Percentiles rank a stretch among this genome's conserved stretches.
Conservation (phyloP, 2,797 vertebrate species). For the Pseudopleuronectes americanus region DNA sequence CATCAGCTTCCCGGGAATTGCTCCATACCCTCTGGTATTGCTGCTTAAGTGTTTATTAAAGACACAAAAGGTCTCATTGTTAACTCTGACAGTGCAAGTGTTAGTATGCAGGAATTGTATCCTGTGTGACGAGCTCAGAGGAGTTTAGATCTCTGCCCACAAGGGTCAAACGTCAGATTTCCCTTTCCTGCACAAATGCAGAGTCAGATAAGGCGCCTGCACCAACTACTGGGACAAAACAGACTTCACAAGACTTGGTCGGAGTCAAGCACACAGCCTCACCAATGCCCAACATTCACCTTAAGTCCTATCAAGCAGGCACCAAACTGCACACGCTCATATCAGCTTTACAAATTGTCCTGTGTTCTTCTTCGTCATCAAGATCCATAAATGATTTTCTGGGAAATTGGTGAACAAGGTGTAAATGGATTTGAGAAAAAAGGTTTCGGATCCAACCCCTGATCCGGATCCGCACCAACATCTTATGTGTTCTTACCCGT, state of each 20-base stretch:
- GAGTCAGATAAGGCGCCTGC: slow-evolving; percentile 20
- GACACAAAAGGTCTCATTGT: slow-evolving; percentile 15
- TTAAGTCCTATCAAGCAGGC: too few relatives aligned
- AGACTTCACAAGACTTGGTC: background rate
- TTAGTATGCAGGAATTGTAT: slow-evolving; percentile 22
- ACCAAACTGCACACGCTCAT: too few relatives aligned
- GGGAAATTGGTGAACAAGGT: too few relatives aligned
- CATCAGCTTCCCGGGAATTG: slow-evolving; percentile 38
- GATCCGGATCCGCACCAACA: too few relatives aligned
- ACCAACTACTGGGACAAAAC: background rate
- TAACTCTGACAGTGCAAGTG: background rate
- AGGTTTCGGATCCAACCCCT: too few relatives aligned
- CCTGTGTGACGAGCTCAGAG: slow-evolving; percentile 26
- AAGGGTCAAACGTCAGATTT: slow-evolving; percentile 40
- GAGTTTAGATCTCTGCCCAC: slow-evolving; percentile 1
- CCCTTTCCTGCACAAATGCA: slow-evolving; percentile 49
- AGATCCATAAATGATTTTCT: too few relatives aligned
- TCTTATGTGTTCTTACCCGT: too few relatives aligned
- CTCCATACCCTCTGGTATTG: slow-evolving; percentile 27
- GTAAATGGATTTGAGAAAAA: too few relatives aligned
- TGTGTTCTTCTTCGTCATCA: too few relatives aligned
- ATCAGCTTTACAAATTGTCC: too few relatives aligned
- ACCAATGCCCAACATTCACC: too few relatives aligned
- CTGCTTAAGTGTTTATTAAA: slow-evolving; percentile 16
- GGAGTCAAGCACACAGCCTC: too few relatives aligned